Base-by-base conservation (phyloP, 2,888 invertebrate genomes). In the Charanyca ferruginea region DNA sequence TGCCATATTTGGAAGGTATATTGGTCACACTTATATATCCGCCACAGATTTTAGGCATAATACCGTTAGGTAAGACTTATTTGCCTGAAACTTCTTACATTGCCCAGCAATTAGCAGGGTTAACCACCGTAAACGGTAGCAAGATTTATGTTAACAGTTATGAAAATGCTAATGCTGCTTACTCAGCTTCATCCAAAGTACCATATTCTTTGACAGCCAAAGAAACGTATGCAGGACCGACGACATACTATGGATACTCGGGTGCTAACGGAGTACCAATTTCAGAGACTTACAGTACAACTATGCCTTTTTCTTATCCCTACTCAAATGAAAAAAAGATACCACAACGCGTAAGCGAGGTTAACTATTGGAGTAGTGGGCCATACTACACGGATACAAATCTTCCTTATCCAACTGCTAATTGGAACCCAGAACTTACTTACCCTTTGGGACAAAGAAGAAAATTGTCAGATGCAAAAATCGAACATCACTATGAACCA, bases 41-140 rank as follows among this genome's bases (percentile, higher is more conserved):
- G 5, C 83, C 86, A 11, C 89, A 81, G 63, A 77, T 91, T 61
- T 76, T 93, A 47, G 92, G 90, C 1, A 81, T 92, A 13, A 86
- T 93, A 69, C 91, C 91, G 0, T 61, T 92, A 22, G 87, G 86
- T 5, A 87, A 86, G 48, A 83, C 83, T 16, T 73, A 79, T 49
- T 35, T 86, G 3, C 66, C 84, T 8, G 8, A 69, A 47, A 25
- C 25, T 13, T 25, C 49, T 18, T 20, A 51, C 18, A 6, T 9
- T 5, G 2, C 8, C 3, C 47, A 47, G 6, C 4, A n/a, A 32
- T 11, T 47, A n/a, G 4, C 11, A 16, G 25, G 25, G 9, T 22
- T 60, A 35, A 6, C 13, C 9, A 22, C 11, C 3, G 7, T 47
- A 5, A 76, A 71, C 4, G 28, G 25, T 9, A 75, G 44, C 18